Evolutionary conservation across 1,140 invertebrate genomes (phyloP).

Genomic region (Adelges cooleyi): DNA sequence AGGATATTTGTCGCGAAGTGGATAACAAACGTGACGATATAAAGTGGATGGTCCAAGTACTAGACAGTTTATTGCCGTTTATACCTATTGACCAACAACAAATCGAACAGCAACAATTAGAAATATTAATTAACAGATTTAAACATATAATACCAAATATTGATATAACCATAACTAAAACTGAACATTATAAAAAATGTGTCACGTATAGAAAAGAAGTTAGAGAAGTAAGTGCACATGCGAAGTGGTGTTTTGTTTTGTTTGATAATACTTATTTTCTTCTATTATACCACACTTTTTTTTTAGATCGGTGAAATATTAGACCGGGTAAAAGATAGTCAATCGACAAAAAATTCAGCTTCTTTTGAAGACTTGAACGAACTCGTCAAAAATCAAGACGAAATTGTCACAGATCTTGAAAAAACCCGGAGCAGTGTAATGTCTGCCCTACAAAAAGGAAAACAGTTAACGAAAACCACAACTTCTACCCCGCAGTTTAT

Average conservation of each 20-base stretch:
- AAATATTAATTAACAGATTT: slow-evolving; percentile 71
- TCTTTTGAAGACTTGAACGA: slow-evolving; percentile 58
- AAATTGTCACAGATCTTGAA: slow-evolving; percentile 67
- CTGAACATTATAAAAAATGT: slow-evolving; percentile 81
- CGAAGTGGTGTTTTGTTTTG: too few species aligned
- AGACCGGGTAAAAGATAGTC: slow-evolving; percentile 54
- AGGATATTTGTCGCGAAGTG: slow-evolving; percentile 80
- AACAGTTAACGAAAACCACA: slow-evolving; percentile 59
- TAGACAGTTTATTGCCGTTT: slow-evolving; percentile 73
- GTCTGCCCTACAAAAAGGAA: slow-evolving; percentile 79
- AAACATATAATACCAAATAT: slow-evolving; percentile 84
- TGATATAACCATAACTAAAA: slow-evolving; percentile 82
- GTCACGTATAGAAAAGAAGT: slow-evolving; percentile 83
- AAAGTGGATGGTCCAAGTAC: slow-evolving; percentile 84
- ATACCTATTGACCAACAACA: slow-evolving; percentile 57
- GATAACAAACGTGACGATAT: slow-evolving; percentile 81
- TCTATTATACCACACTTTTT: neutral
- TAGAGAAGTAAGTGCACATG: slow-evolving; percentile 54
- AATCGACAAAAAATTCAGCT: slow-evolving; percentile 36
- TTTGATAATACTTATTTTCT: neutral
- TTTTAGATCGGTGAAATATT: slow-evolving; percentile 50
- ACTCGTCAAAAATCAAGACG: slow-evolving; percentile 65
- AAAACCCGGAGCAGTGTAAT: slow-evolving; percentile 74
- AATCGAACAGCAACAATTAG: slow-evolving; percentile 61
- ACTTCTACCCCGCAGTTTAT: slow-evolving; percentile 77